phyloP scores from a whole-genome alignment of 1,140 invertebrate genomes.

The Trinorchestia longiramus region DNA sequence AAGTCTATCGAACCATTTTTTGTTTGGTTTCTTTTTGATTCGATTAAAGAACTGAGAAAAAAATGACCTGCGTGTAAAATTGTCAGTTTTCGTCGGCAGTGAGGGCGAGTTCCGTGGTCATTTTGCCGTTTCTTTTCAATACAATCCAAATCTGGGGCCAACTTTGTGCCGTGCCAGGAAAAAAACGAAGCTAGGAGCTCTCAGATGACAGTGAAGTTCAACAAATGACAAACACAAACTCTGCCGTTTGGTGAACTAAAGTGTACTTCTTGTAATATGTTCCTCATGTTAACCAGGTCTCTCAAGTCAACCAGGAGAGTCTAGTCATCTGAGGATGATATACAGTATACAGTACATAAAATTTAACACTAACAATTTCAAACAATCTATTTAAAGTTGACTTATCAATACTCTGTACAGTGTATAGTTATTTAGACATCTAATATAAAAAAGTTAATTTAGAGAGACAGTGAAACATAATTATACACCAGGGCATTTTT shows the following conservation, averaged over 20 bases:
- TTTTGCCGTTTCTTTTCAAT: not conserved
- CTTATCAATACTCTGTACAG: too few species aligned
- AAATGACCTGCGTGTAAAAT: not conserved
- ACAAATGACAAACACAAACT: not conserved
- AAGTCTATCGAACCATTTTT: not conserved
- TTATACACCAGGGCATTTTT: too few species aligned
- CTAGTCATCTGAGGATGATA: not conserved
- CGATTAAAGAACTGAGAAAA: not conserved
- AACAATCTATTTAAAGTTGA: too few species aligned
- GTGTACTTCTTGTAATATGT: not conserved
- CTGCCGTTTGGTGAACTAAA: not conserved
- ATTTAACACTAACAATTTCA: too few species aligned
- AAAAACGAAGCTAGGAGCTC: not conserved
- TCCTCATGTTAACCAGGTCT: too few species aligned
- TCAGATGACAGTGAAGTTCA: not conserved
- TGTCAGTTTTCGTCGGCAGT: not conserved
- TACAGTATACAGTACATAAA: too few species aligned
- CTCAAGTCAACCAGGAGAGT: too few species aligned
- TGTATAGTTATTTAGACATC: too few species aligned
- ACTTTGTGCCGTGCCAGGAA: not conserved
- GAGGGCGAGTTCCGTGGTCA: not conserved
- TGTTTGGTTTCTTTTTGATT: not conserved
- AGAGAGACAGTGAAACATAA: too few species aligned
- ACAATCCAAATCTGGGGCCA: not conserved
- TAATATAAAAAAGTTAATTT: too few species aligned